A percentile compares a stretch with the other conserved stretches of the same genome.
Conservation (phyloP, 2,888 invertebrate species). For the Cosmia trapezina region DNA sequence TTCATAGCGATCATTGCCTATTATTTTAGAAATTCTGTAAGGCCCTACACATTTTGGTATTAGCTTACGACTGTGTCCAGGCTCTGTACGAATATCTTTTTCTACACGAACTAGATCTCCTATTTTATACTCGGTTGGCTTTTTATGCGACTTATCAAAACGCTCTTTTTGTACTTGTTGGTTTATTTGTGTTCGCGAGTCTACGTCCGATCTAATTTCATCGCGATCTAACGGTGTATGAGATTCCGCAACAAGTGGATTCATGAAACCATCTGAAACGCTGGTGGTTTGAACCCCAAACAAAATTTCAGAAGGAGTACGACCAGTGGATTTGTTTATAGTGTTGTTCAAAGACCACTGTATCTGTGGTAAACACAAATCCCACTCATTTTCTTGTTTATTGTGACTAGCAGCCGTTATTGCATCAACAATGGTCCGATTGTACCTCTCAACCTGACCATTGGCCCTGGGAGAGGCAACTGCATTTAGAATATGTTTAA, state of each 20-base stretch:
- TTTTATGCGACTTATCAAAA: slow-evolving; percentile 15
- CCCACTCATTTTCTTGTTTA: slow-evolving; percentile 4
- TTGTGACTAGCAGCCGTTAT: too few species aligned
- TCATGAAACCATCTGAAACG: neutral
- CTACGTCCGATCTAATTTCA: slow-evolving; percentile 2
- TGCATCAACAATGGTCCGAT: too few species aligned
- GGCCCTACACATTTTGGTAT: too few species aligned
- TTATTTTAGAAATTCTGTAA: too few species aligned
- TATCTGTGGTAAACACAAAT: neutral
- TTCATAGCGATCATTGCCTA: slow-evolving; percentile 6
- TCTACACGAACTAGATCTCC: too few species aligned
- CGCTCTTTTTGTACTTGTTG: slow-evolving; percentile 8
- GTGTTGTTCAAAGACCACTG: slow-evolving; percentile 9
- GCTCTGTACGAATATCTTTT: too few species aligned
- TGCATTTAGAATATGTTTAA: too few species aligned
- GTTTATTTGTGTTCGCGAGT: neutral
- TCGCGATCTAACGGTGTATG: slow-evolving; percentile 9
- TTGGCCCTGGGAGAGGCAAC: too few species aligned
- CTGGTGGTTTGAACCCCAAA: slow-evolving; percentile 3
- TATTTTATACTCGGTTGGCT: slow-evolving; percentile 18
- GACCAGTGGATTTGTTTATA: neutral
- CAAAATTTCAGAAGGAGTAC: slow-evolving; percentile 2
- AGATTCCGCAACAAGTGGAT: slow-evolving; percentile 5
- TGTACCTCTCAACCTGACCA: too few species aligned
- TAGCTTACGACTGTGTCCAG: too few species aligned